phyloP scores from a whole-genome alignment of 2,113 vertebrate species.

The Chionomys nivalis region DNA sequence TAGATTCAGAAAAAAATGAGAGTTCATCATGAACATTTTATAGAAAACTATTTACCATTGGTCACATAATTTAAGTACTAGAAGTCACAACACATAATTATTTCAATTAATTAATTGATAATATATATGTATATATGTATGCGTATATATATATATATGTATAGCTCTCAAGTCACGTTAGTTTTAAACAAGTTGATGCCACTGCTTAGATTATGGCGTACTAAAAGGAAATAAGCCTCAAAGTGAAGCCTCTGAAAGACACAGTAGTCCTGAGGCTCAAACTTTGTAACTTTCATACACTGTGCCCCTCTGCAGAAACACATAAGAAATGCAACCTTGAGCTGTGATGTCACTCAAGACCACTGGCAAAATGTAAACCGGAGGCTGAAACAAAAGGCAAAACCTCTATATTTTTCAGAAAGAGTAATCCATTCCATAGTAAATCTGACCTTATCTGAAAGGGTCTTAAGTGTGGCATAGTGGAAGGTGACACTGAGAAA shows the following conservation, averaged over 20 bases:
- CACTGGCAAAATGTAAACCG: neutral
- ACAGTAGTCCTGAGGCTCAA: neutral
- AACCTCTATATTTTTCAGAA: neutral
- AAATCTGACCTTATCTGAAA: neutral
- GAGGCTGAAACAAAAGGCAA: neutral
- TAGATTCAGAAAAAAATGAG: neutral
- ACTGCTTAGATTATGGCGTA: neutral
- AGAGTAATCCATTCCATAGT: neutral
- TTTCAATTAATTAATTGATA: neutral
- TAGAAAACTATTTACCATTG: slow-evolving; percentile 3
- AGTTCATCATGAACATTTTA: neutral
- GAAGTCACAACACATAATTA: neutral
- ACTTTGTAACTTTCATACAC: neutral
- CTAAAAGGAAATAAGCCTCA: neutral
- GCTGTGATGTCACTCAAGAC: neutral
- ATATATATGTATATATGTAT: neutral
- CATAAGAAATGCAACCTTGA: neutral
- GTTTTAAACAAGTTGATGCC: too few species aligned
- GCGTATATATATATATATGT: too few species aligned
- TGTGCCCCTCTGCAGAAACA: neutral
- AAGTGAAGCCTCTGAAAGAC: neutral
- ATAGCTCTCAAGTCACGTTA: too few species aligned
- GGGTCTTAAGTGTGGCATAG: neutral
- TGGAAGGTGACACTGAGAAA: neutral
- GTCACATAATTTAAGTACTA: slow-evolving; percentile 21